Percentiles rank a stretch among this genome's conserved stretches.
Conservation (phyloP, 1,140 invertebrate species). For the Brachystomella parvula region DNA sequence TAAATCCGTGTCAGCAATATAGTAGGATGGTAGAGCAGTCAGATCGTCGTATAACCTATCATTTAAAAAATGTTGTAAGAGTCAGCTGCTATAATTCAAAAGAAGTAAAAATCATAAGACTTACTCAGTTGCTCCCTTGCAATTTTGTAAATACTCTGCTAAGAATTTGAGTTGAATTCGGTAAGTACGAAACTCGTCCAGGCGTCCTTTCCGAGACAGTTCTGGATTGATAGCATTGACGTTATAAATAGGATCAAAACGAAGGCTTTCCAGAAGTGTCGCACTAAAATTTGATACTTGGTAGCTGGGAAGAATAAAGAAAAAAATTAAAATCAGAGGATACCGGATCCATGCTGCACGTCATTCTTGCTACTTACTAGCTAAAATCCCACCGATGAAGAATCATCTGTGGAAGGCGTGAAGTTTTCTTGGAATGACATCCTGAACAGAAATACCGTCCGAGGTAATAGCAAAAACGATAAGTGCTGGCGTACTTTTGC, state of each 20-base stretch:
- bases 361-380: constrained; percentile 44
- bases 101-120: not conserved
- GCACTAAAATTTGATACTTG: constrained; percentile 73
- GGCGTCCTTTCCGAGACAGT: constrained; percentile 55
- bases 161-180: constrained; percentile 59
- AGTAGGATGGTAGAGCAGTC: constrained; percentile 50
- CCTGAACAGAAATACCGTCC: constrained; percentile 82
- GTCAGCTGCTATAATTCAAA: not conserved
- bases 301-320: constrained; percentile 52
- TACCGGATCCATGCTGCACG: constrained; percentile 7
- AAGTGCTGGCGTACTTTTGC: constrained; percentile 58
- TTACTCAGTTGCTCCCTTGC: constrained; percentile 56
- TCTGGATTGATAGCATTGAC: constrained; percentile 61
- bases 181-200: constrained; percentile 54
- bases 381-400: constrained; percentile 66
- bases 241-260: constrained; percentile 67
- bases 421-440: constrained; percentile 69
- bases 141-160: constrained; percentile 59
- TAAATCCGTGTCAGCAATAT: constrained; percentile 58
- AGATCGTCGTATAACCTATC: constrained; percentile 54
- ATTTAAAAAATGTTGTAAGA: constrained; percentile 26
- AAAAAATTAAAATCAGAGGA: constrained; percentile 22
- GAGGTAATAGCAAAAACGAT: constrained; percentile 75
- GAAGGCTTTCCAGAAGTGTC: constrained; percentile 67
- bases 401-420: constrained; percentile 68